These are phyloP conservation scores for Rhinolophus sinicus DNA, from an alignment of 2,113 vertebrate genomes.

Conservation along the genomic window DNA sequence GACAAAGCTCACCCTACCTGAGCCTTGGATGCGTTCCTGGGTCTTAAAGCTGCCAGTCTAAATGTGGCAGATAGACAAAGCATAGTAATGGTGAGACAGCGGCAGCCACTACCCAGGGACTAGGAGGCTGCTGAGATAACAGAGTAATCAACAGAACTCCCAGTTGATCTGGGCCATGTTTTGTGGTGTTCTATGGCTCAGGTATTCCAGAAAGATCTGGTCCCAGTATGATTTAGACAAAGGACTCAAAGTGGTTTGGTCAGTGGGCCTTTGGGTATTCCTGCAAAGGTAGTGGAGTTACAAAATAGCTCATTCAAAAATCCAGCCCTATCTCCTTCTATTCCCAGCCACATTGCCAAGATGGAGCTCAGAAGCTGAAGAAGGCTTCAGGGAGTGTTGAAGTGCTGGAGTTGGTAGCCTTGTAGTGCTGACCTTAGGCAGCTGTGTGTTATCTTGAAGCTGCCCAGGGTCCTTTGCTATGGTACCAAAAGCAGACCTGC, in stretches of 20 bases:
- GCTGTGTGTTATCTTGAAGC: neutral
- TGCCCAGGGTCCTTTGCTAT: neutral
- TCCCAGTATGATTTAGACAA: neutral
- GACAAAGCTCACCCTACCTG: neutral
- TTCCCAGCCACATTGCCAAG: neutral
- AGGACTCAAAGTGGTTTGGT: neutral
- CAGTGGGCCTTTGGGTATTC: neutral
- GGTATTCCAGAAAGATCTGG: neutral
- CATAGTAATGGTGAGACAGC: neutral
- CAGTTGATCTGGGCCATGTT: neutral
- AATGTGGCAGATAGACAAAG: neutral
- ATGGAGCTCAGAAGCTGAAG: neutral
- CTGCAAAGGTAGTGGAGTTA: neutral
- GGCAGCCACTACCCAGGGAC: neutral
- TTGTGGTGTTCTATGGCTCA: neutral
- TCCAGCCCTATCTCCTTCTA: neutral
- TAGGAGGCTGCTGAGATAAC: neutral
- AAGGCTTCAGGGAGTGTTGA: neutral
- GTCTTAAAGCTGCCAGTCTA: neutral
- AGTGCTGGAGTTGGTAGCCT: neutral
- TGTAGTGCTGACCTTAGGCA: neutral
- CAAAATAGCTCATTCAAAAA: neutral
- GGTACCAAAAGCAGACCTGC: neutral
- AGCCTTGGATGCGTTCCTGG: neutral
- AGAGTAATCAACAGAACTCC: neutral